These are phyloP conservation scores for Neolamprologus hecqui DNA, from an alignment of 2,113 vertebrate genomes.

Conservation along the genomic window DNA sequence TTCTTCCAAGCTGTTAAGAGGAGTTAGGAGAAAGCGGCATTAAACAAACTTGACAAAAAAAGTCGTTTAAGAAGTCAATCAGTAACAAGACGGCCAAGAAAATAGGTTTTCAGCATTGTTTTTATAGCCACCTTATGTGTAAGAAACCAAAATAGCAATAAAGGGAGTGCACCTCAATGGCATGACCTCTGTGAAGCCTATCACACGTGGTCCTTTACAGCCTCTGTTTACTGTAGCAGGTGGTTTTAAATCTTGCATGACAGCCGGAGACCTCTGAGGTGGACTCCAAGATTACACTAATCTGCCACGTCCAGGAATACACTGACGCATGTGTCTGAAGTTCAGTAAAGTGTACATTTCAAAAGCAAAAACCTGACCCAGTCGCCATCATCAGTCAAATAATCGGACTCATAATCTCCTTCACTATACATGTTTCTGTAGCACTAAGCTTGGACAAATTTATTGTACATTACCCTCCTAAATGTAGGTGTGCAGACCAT, in stretches of 20 bases:
- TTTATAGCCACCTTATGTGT: not conserved
- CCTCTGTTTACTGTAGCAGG: not conserved
- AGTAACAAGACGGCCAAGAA: not conserved
- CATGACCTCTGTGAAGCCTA: not conserved
- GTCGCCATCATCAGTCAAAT: not conserved
- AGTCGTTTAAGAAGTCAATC: not conserved
- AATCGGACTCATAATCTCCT: not conserved
- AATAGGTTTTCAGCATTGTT: not conserved
- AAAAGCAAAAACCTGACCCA: not conserved
- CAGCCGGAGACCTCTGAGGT: not conserved
- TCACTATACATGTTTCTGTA: not conserved
- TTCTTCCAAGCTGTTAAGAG: not conserved
- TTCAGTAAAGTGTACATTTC: not conserved
- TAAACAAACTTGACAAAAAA: not conserved
- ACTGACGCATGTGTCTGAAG: not conserved
- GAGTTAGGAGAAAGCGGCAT: not conserved
- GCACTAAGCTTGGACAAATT: not conserved
- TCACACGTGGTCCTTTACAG: not conserved
- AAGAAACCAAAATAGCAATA: not conserved
- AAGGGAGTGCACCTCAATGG: not conserved
- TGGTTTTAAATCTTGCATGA: conserved; percentile 6
- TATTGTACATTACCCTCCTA: not conserved
- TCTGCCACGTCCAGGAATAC: not conserved
- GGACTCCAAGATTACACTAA: not conserved
- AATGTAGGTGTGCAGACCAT: not conserved